Base-by-base conservation (phyloP, 2,888 invertebrate species). In the Cephalotes varians region DNA sequence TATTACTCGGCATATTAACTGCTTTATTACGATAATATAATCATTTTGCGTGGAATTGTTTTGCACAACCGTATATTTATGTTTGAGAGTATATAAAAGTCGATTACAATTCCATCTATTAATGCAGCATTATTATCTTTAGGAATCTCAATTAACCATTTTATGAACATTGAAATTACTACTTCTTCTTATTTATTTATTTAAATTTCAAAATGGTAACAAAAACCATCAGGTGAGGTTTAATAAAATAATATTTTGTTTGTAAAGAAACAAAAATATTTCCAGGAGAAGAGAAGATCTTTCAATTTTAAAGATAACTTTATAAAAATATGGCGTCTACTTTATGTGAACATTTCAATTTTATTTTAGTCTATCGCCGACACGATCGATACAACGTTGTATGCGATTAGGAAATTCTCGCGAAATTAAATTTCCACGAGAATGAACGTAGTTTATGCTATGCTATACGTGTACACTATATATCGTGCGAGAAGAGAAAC, bases 1-100 rank as follows among this genome's bases (percentile, higher is more conserved):
- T 86, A 89, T 89, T 86, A 86, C 85, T 86, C 84, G 81, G 83
- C 81, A 84, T 88, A 89, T 88, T 87, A 89, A 85, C 86, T 85
- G 84, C 82, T 88, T 87, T 87, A 87, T 81, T 80, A 77, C 86
- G 84, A 88, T 89, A 90, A 89, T 90, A 84, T 85, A 85, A 84
- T 79, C 83, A 83, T 85, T 86, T 82, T 60, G 60, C 82, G 65
- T 47, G 44, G 51, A 77, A 40, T 84, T 71, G 37, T 83, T 84
- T 84, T 71, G 64, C 47, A 47, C 31, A 69, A 62, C 47, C 25
- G 34, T 40, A n/a, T 65, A 74, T 82, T 60, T 83, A 69, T 31
- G 51, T 62, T 28, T 21, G 6, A 15, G 9, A 10, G n/a, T 34
- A 18, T n/a, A 37, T 56, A 72, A 44, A 79, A 65, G 40, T 31